A percentile compares a stretch with the other conserved stretches of the same genome.
These are phyloP conservation scores for Myopa testacea DNA, from an alignment of 2,888 invertebrate species.

Conservation along the genomic window DNA sequence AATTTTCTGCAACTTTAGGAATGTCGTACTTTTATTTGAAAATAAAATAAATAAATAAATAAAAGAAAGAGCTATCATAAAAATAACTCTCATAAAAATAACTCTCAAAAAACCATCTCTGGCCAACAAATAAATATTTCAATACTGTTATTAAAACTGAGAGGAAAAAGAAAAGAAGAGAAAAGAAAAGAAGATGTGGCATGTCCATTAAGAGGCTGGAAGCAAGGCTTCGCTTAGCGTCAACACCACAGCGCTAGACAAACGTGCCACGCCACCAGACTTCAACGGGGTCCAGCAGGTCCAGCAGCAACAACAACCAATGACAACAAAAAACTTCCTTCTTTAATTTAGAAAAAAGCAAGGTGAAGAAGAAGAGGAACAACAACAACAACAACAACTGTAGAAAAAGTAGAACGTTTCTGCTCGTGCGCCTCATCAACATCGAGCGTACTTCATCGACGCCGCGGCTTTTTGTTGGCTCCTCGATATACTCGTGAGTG, in stretches of 20 bases:
- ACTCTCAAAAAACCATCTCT: too few relatives aligned
- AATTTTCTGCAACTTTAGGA: too few relatives aligned
- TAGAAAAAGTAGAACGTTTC: slow-evolving; percentile 23
- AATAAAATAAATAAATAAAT: too few relatives aligned
- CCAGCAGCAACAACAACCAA: slow-evolving; percentile 24
- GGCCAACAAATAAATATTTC: too few relatives aligned
- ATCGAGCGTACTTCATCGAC: slow-evolving; percentile 17
- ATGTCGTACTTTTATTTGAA: too few relatives aligned
- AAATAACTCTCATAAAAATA: too few relatives aligned
- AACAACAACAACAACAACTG: background rate
- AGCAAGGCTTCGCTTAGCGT: too few relatives aligned
- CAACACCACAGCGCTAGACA: background rate
- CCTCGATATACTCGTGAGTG: background rate
- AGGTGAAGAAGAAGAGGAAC: background rate
- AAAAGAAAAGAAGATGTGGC: too few relatives aligned
- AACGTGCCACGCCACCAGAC: slow-evolving; percentile 2
- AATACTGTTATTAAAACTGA: too few relatives aligned
- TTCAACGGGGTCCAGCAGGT: slow-evolving; percentile 32
- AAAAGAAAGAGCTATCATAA: too few relatives aligned
- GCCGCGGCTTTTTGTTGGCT: background rate
- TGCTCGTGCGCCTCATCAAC: slow-evolving; percentile 40
- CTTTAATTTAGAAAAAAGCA: background rate
- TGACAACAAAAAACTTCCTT: slow-evolving; percentile 4
- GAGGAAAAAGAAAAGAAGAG: too few relatives aligned
- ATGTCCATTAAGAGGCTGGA: too few relatives aligned